Evolutionary conservation across 2,797 vertebrate genomes (phyloP).

Genomic region (Pseudocheirus occidentalis): DNA sequence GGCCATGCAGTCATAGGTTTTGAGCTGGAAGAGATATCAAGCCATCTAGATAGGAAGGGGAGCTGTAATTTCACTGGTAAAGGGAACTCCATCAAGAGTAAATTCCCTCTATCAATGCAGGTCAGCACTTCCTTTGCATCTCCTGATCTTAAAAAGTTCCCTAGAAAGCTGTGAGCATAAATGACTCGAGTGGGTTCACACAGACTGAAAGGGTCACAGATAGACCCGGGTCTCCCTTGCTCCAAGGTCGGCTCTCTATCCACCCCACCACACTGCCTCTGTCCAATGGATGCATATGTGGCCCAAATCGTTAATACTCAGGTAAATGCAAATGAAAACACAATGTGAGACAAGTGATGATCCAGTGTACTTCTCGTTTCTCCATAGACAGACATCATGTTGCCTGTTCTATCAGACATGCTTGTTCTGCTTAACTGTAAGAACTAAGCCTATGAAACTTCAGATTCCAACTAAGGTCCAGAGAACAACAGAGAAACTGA

Average conservation of each 20-base stretch:
- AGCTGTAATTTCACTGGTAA: background rate
- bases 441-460: background rate
- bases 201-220: background rate
- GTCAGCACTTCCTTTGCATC: background rate
- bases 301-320: background rate
- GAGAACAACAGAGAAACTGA: background rate
- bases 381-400: background rate
- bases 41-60: background rate
- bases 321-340: background rate
- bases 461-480: background rate
- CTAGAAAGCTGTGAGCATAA: background rate
- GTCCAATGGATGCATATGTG: background rate
- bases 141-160: background rate
- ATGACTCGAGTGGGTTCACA: background rate
- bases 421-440: background rate
- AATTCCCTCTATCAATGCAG: background rate
- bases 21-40: background rate
- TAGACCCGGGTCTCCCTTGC: background rate
- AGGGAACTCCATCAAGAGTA: background rate
- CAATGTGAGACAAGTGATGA: background rate
- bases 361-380: background rate
- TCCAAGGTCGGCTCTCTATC: background rate
- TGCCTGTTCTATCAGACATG: background rate
- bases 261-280: background rate
- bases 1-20: background rate